Evolutionary conservation across 2,888 invertebrate genomes (phyloP), one percentile per base, ranked within the genome.

Genomic region (Gastracanthus pulcherrimus): DNA sequence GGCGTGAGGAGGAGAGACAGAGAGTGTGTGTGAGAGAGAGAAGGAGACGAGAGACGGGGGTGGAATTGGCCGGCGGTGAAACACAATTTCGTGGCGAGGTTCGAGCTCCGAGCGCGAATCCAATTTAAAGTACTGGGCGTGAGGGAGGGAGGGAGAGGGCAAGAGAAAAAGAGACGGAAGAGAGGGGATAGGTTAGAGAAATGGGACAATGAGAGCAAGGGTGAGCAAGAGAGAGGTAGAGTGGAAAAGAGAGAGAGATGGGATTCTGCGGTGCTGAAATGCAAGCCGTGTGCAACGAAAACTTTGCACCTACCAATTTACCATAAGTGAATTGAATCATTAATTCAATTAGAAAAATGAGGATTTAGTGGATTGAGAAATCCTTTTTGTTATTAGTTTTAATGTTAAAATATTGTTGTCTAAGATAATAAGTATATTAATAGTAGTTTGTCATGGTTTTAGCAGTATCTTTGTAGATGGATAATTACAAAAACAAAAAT

Each of bases 31-130:
- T 82, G 38, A 34, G 51, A 26, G 55, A 70, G 69, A 29, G 34
- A 31, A 31, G 26, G 64, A 45, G 38, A 64, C n/a, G 55, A 13
- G 86, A 86, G 86, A 85, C 84, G 84, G 84, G 82, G 75, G 84
- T 86, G 88, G 86, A 90, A 90, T 90, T 90, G 89, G 87, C 87
- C 85, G 85, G 86, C 85, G 85, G 87, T 87, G 87, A 88, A 89
- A 89, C 87, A 88, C 88, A 89, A 89, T 90, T 89, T 89, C 87
- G 86, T 86, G 83, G 85, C 83, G 84, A 82, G 85, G 85, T 87
- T 86, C 85, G 86, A 86, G 80, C 87, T 86, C 87, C 84, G 83
- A 82, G 80, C 86, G 86, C 86, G 88, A 88, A 89, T 89, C 86
- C 86, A 87, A 88, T 87, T 87, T 89, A 88, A 87, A 86, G 85